These are phyloP conservation scores for Opisthocomus hoazin DNA, from an alignment of 2,113 vertebrate genomes.

Conservation along the genomic window DNA sequence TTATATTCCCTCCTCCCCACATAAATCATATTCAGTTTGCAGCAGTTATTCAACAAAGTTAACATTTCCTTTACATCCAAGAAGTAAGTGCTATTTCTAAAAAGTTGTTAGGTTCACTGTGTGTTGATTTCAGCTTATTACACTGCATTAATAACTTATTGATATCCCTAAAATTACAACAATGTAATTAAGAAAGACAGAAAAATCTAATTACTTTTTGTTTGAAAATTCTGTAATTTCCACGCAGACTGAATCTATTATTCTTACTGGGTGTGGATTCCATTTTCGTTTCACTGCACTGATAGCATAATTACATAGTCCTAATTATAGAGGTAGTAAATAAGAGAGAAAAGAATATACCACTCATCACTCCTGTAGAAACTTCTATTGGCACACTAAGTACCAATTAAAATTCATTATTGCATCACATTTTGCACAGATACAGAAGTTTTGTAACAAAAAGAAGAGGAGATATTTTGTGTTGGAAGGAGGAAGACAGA, in stretches of 20 bases:
- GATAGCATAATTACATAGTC: slow-evolving; percentile 21
- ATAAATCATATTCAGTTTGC: neutral
- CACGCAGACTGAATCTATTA: slow-evolving; percentile 1
- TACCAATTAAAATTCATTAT: slow-evolving; percentile 1
- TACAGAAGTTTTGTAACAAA: neutral
- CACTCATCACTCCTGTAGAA: neutral
- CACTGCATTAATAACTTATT: neutral
- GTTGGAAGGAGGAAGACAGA: neutral
- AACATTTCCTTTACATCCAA: neutral
- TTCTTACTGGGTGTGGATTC: slow-evolving; percentile 20
- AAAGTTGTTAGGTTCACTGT: neutral
- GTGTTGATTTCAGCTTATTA: neutral
- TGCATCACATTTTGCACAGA: neutral
- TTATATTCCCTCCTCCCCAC: neutral
- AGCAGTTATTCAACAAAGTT: neutral
- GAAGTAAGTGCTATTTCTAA: neutral
- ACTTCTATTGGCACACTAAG: neutral
- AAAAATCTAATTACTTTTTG: slow-evolving; percentile 48
- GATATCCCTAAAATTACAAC: slow-evolving; percentile 26
- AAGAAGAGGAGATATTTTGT: neutral
- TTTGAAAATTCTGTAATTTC: slow-evolving; percentile 47
- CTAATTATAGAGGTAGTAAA: slow-evolving; percentile 48
- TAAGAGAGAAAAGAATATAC: neutral
- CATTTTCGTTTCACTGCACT: neutral
- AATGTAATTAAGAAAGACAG: slow-evolving; percentile 40